Conservation (phyloP, 2,888 invertebrate species). For the Mythimna pallens region DNA sequence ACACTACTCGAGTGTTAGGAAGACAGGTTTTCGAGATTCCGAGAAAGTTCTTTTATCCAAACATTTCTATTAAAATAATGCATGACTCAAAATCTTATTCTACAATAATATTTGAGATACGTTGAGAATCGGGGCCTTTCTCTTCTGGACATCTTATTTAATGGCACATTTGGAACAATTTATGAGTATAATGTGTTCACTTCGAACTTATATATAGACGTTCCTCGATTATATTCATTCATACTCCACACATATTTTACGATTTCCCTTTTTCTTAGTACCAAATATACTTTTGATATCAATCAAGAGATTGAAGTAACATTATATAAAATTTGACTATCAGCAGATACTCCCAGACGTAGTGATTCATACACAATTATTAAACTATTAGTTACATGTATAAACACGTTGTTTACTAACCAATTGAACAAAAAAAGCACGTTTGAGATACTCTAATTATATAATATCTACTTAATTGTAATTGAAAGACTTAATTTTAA, state of each 20-base stretch:
- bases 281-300: conserved; percentile 62
- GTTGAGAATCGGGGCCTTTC: conserved; percentile 60
- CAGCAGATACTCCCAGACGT: conserved; percentile 48
- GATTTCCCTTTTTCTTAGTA: conserved; percentile 50
- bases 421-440: conserved; percentile 58
- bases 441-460: conserved; percentile 51
- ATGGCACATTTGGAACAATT: conserved; percentile 69
- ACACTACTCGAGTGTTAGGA: conserved; percentile 60
- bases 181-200: conserved; percentile 67
- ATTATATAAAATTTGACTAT: conserved; percentile 62
- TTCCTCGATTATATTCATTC: conserved; percentile 61
- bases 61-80: conserved; percentile 55
- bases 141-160: conserved; percentile 57
- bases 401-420: conserved; percentile 45
- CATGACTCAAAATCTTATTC: conserved; percentile 65
- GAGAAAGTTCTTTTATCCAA: conserved; percentile 54
- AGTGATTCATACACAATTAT: conserved; percentile 46
- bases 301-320: conserved; percentile 55
- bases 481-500: conserved; percentile 54
- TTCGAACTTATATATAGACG: conserved; percentile 55
- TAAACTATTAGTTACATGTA: conserved; percentile 51
- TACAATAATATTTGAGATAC: conserved; percentile 64
- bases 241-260: conserved; percentile 54
- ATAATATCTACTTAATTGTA: conserved; percentile 60
- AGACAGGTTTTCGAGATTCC: conserved; percentile 67